Percentiles rank a stretch among this genome's conserved stretches.
Evolutionary conservation across 1,140 invertebrate species (phyloP).

Genomic region (Neodiprion virginianus): DNA sequence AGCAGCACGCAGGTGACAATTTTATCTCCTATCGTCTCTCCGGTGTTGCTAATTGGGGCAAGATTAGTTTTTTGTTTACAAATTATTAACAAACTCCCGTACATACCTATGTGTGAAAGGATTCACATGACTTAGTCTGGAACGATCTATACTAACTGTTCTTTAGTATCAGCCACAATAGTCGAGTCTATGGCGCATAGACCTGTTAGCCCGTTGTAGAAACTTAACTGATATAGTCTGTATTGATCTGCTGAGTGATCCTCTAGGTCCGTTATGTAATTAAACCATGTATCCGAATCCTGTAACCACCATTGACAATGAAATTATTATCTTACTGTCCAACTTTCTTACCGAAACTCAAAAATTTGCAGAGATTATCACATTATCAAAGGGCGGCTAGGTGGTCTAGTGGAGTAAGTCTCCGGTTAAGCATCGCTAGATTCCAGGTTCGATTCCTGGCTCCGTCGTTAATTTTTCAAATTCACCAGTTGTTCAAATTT

Average conservation of each 20-base stretch:
- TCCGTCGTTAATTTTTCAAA: too few relatives aligned
- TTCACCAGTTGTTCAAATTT: too few relatives aligned
- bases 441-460: too few relatives aligned
- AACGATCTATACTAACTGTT: neutral
- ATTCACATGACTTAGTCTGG: too few relatives aligned
- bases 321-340: neutral
- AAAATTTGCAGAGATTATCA: neutral
- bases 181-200: neutral
- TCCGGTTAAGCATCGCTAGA: too few relatives aligned
- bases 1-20: conserved; percentile 39
- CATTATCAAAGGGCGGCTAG: too few relatives aligned
- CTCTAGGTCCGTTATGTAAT: neutral
- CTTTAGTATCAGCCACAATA: neutral
- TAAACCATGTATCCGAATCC: conserved; percentile 8
- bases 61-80: too few relatives aligned
- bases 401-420: too few relatives aligned
- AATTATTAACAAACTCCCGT: too few relatives aligned
- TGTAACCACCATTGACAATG: neutral
- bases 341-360: neutral
- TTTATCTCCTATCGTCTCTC: conserved; percentile 29
- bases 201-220: neutral
- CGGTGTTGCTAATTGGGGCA: too few relatives aligned
- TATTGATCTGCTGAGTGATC: neutral
- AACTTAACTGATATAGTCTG: neutral
- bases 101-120: too few relatives aligned